Evolutionary conservation across 2,113 vertebrate species (phyloP), one percentile per base, ranked within the genome.

Genomic region (Rhinichthys klamathensis): DNA sequence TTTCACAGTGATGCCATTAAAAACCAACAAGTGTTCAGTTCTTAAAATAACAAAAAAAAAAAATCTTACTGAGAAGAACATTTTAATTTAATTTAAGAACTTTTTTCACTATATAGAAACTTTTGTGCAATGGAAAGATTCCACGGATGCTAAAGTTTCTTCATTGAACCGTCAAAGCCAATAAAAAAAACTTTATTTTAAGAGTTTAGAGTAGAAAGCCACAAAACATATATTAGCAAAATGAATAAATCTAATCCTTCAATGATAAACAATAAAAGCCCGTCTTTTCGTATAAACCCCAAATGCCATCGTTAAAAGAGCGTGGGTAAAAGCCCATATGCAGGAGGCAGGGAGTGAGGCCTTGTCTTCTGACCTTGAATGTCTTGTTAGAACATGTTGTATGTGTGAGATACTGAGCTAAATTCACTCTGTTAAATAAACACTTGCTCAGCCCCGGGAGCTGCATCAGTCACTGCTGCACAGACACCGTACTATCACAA

Each of bases 331-430:
- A 61, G 13, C 46, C 44, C 85, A 87, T 85, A 80, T 87, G 81
- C 44, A 54, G 85, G 51, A 83, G 75, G 56, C 38, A 80, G 25
- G 69, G 60, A 77, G 3, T 38, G 18, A 78, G 51, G 80, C 82
- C 85, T 86, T 79, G 88, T 72, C 70, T 79, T 58, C n/a, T 72
- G 79, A 78, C 85, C 88, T 89, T 85, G 85, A 87, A 69, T 49
- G 63, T 70, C 65, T 84, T 73, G 82, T 81, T 80, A 63, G 80
- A 65, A 67, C 82, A 79, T 18, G 21, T 38, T 79, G 60, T 80
- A 61, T 80, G 51, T 84, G 75, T 63, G 80, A 81, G 61, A 88
- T 86, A 86, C 82, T 63, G 61, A 46, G 72, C 72, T 88, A 82
- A 81, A 86, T 82, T 58, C 58, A 86, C 61, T 72, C 30, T 10